These are phyloP conservation scores for human DNA, from an alignment of 2,113 vertebrate species.

Conservation along the genomic window DNA sequence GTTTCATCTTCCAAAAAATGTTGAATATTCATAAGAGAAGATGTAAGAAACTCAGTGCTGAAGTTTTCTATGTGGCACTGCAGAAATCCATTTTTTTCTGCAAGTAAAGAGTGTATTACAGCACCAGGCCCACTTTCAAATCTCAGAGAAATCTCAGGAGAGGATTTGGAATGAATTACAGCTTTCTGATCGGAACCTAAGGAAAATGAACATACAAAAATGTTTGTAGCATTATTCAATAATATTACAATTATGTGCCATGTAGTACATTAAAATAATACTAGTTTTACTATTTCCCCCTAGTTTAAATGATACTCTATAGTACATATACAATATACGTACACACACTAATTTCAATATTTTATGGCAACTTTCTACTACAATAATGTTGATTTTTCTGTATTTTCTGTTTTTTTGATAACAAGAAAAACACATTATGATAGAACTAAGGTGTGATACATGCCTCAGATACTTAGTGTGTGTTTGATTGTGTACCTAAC, in stretches of 20 bases:
- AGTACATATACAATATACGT: neutral
- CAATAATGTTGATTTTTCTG: neutral
- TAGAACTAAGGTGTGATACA: neutral
- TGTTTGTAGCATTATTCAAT: slow-evolving; percentile 4
- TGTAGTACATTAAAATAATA: slow-evolving; percentile 22
- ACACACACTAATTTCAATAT: neutral
- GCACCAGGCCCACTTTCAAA: slow-evolving; percentile 94
- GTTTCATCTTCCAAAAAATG: slow-evolving; percentile 96
- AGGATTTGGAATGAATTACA: slow-evolving; percentile 78
- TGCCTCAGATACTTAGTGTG: neutral
- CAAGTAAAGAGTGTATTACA: slow-evolving; percentile 90
- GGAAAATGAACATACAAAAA: slow-evolving; percentile 72
- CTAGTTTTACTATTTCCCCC: neutral
- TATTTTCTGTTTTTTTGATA: neutral
- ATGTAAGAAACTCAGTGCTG: slow-evolving; percentile 92
- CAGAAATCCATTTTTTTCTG: slow-evolving; percentile 95
- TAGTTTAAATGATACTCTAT: slow-evolving; percentile 17
- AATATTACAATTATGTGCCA: neutral
- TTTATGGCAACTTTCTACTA: slow-evolving; percentile 14
- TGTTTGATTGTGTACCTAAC: neutral
- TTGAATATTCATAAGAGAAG: slow-evolving; percentile 93
- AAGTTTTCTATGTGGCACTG: slow-evolving; percentile 93
- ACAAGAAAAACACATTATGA: neutral
- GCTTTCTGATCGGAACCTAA: slow-evolving; percentile 86
- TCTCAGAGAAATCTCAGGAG: slow-evolving; percentile 91